These are phyloP conservation scores for Meliscaeva auricollis DNA, from an alignment of 2,888 invertebrate genomes.

Conservation along the genomic window DNA sequence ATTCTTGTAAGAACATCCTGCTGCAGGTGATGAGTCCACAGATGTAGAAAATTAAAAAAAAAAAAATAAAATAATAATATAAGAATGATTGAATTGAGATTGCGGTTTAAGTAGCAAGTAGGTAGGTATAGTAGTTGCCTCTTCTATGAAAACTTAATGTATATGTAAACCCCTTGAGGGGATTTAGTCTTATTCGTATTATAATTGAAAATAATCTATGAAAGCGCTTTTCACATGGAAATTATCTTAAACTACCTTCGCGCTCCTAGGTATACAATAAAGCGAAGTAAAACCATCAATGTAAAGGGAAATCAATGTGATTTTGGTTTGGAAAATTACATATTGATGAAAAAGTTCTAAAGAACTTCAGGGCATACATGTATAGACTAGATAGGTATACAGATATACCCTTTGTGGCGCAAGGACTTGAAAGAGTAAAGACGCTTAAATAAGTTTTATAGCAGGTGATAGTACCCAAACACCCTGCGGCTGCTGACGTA, in stretches of 20 bases:
- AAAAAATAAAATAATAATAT: slow-evolving; percentile 5
- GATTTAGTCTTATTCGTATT: slow-evolving; percentile 11
- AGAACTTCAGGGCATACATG: slow-evolving; percentile 4
- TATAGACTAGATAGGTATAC: not conserved
- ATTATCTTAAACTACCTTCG: slow-evolving; percentile 38
- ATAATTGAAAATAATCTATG: slow-evolving; percentile 62
- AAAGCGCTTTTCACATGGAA: slow-evolving; percentile 28
- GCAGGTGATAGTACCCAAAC: slow-evolving; percentile 35
- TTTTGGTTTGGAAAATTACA: slow-evolving; percentile 34
- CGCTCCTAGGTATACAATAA: not conserved
- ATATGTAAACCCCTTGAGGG: slow-evolving; percentile 19
- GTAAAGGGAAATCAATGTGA: slow-evolving; percentile 24
- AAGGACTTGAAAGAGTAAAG: not conserved
- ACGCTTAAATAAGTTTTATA: slow-evolving; percentile 10
- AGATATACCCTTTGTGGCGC: not conserved
- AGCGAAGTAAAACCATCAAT: not conserved
- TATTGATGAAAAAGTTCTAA: slow-evolving; percentile 43
- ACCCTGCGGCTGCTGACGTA: slow-evolving; percentile 13
- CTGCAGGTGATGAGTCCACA: slow-evolving; percentile 54
- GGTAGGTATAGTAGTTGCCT: too few relatives aligned
- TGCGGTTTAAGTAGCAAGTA: slow-evolving; percentile 21
- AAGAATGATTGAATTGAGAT: slow-evolving; percentile 39
- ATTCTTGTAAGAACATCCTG: slow-evolving; percentile 35
- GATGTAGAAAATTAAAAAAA: slow-evolving; percentile 36
- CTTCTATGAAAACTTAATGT: slow-evolving; percentile 9